Evolutionary conservation across 2,797 vertebrate genomes (phyloP), one percentile per base, ranked within the genome.

Genomic region (Ceyx erithaca): DNA sequence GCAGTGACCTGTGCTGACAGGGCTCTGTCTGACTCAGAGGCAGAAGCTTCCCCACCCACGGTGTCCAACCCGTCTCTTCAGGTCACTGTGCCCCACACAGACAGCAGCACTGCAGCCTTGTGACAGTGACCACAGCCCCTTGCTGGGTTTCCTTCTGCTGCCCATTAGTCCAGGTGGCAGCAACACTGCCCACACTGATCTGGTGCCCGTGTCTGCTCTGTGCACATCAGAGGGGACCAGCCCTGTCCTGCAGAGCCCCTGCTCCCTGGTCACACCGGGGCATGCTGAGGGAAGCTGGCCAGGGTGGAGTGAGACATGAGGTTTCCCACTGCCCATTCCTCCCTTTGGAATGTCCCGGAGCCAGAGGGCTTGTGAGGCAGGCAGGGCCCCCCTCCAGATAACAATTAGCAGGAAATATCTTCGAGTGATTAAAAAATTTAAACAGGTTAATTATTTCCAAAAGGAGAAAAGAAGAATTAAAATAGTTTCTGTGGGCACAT

Each of bases 381-480:
- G 46, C 45, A 45, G 45, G n/a, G 6, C 22, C 54, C 26, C 48
- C 33, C 6, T 28, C 45, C 7, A 45, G 33, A 55, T 67, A 84
- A 73, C 71, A 61, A 63, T 80, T 84, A 81, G 16, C 15, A 6
- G 59, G 75, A 94, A 89, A 86, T 75, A 89, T 35, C 87, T 86
- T 87, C 33, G 89, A 94, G 75, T 49, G 81, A 85, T 96, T 94
- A 93, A 94, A 95, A 96, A 93, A 72, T 89, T 89, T 69, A 94
- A 96, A 69, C 79, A 91, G 91, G 91, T 93, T 96, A 95, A 96
- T 97, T 96, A 95, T 95, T 97, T 94, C 90, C 85, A 71, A 87
- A 96, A 97, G 78, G 94, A 90, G 51, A 82, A 91, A 88, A 71
- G 77, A 95, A 93, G 21, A 91, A 96, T 95, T 90, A 55, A 95